Evolutionary conservation across 2,888 invertebrate species (phyloP).

Genomic region (Smittia sp.): DNA sequence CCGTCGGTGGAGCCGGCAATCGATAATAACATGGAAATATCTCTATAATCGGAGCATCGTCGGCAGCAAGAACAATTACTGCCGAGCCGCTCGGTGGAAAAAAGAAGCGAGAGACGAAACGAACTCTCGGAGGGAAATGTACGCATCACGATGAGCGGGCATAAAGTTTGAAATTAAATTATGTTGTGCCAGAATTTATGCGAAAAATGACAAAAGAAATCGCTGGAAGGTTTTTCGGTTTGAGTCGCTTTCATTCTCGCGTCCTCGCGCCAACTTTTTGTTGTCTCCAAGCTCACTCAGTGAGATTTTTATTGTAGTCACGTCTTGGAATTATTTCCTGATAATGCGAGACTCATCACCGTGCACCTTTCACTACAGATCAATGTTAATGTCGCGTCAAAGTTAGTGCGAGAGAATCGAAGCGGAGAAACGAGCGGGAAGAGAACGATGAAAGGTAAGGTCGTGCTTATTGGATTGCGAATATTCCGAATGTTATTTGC

Average conservation of each 20-base stretch:
- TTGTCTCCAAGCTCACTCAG: not conserved
- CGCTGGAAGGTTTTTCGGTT: not conserved
- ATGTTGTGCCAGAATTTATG: constrained; percentile 3
- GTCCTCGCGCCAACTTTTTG: not conserved
- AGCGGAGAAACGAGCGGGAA: not conserved
- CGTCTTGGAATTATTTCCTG: constrained; percentile 17
- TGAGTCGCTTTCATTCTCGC: not conserved
- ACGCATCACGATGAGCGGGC: constrained; percentile 23
- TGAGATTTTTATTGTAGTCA: constrained; percentile 10
- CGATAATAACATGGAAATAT: not conserved
- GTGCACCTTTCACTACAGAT: constrained; percentile 20
- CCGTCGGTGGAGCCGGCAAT: too few species aligned
- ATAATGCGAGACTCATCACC: constrained; percentile 10
- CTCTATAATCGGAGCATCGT: not conserved
- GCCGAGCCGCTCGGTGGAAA: not conserved
- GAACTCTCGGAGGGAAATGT: not conserved
- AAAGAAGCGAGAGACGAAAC: not conserved
- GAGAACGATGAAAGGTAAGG: not conserved
- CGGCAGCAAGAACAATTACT: not conserved
- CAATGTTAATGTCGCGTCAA: not conserved
- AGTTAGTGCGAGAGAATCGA: not conserved
- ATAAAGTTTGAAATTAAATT: constrained; percentile 31
- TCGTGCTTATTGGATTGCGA: not conserved
- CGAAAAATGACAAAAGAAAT: constrained; percentile 18
- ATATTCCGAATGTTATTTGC: not conserved